These are phyloP conservation scores for Octopus sinensis DNA, from an alignment of 1,140 invertebrate genomes.

Conservation along the genomic window DNA sequence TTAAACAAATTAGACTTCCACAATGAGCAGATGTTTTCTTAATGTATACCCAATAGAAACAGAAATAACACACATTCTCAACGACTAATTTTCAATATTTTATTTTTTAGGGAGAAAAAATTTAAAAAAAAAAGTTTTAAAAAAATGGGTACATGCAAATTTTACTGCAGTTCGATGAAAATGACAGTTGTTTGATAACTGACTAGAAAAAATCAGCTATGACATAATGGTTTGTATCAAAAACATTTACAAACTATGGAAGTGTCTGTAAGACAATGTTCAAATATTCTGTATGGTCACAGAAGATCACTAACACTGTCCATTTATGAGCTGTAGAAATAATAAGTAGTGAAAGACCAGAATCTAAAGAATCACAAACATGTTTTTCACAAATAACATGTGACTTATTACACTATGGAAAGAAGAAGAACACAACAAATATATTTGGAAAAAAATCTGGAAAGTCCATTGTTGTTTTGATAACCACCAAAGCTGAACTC, in stretches of 20 bases:
- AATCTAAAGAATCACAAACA: constrained; percentile 9
- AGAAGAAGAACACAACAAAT: background rate
- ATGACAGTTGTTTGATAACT: background rate
- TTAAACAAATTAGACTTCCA: too few relatives aligned
- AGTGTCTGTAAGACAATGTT: background rate
- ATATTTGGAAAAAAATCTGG: background rate
- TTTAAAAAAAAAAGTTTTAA: too few relatives aligned
- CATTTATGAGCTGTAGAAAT: background rate
- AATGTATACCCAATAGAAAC: too few relatives aligned
- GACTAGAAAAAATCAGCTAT: constrained; percentile 11
- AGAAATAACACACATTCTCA: too few relatives aligned
- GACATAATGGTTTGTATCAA: constrained; percentile 2
- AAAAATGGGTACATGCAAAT: too few relatives aligned
- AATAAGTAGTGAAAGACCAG: constrained; percentile 3
- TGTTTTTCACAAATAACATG: background rate
- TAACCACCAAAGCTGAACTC: background rate
- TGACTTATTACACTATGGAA: background rate
- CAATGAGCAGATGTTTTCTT: too few relatives aligned
- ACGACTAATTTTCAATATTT: too few relatives aligned
- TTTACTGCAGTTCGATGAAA: background rate
- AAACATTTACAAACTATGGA: background rate
- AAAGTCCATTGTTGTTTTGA: background rate
- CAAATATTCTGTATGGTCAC: background rate
- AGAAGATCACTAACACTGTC: background rate
- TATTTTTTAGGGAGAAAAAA: too few relatives aligned